Base-by-base conservation (phyloP, 2,113 vertebrate genomes). In the Acrocephalus kingi region DNA sequence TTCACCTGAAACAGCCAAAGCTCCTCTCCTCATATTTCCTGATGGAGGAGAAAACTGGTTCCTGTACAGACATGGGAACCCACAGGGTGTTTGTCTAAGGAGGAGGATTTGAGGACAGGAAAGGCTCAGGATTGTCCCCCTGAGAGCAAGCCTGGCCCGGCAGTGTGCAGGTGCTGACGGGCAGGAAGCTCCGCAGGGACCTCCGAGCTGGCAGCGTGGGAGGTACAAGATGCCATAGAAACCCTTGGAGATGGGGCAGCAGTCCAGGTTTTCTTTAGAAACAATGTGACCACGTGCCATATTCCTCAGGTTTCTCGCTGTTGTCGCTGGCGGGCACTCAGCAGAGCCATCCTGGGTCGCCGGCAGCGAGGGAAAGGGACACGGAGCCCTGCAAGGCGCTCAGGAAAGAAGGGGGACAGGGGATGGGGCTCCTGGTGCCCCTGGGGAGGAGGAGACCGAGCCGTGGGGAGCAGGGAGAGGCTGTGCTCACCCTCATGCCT, bases 201-300 rank as follows among this genome's bases (percentile, higher is more conserved):
- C 69, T 74, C 81, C 0, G 7, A 54, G 81, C 73, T 3, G 2
- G 73, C 77, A 71, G 87, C 46, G 63, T 89, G 92, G 81, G 95
- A 87, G 90, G 81, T 64, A 37, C 92, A 91, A 74, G 87, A 73
- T 93, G 77, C 84, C 0, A 13, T 4, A 72, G 48, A 46, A 90
- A 59, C 30, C 0, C 0, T 39, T 86, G 0, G 10, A 69, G 84
- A 58, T 2, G 15, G 68, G 90, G 92, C 92, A 89, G 90, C 37
- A 1, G 51, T 45, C 96, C 94, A 94, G 84, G 87, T 93, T 93
- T 85, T 33, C 90, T 87, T 87, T 87, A 79, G 90, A 82, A 94
- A 75, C 1, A 3, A 23, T 20, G 17, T 0, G 2, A 52, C 37
- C 3, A 0, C 7, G 12, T 93, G 96, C 78, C 75, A 37, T 85